Base-by-base conservation (phyloP, 1,140 invertebrate genomes). In the Heliconius congener region DNA sequence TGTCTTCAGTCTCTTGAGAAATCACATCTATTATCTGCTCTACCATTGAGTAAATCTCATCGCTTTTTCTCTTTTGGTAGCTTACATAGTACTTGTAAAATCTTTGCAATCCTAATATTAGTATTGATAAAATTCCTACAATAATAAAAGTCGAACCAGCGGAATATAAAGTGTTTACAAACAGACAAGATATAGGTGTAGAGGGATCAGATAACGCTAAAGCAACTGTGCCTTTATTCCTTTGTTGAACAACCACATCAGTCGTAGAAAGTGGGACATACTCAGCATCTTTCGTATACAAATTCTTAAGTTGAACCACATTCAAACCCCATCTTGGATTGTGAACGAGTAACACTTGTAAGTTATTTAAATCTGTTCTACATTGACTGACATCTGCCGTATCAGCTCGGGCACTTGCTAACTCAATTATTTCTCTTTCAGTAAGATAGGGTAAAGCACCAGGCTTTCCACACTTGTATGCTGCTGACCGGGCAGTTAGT, bases 321-420 rank as follows among this genome's bases (percentile, higher is more conserved):
- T 94, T 94, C 13, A 97, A 94, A 18, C 96, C 96, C 97, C 97
- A 97, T 80, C 96, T 95, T 1, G 96, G 96, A 91, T 97, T 97
- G 71, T 95, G 95, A n/a, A 96, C 94, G 18, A 96, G 95, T 19
- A 97, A 89, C n/a, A 97, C 95, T 85, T 97, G 95, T 46, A 96
- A 95, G 85, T 96, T 97, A 75, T 96, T 92, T 8, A 97, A 89
- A 86, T 96, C 96, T 37, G 93, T 95, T 27, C 94, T 93, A 46
- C 96, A 93, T 75, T 95, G 95, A 27, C 85, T 86, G 23, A 90
- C 78, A 77, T 94, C 85, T 72, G 87, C 55, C 76, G 82, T 84
- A 0, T 88, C 89, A 74, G 90, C 91, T 83, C 92, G 92, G 1
- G 87, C 84, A 70, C 84, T 90, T 19, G 95, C 93, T 78, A 93